Evolutionary conservation across 2,113 vertebrate species (phyloP).

Genomic region (Ovis aries): ARS-UI_Ramb_v3.0 NC_056080.1:127856001-127856500

Average conservation of each 20-base stretch:
- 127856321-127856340: background rate
- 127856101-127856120: background rate
- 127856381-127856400: conserved; percentile 12
- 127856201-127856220: background rate
- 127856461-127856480: conserved; percentile 36
- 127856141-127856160: background rate
- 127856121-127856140: background rate
- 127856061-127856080: background rate
- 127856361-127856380: background rate
- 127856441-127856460: background rate
- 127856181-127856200: background rate
- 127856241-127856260: background rate
- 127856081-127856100: background rate
- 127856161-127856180: background rate
- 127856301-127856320: background rate
- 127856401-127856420: background rate
- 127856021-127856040: background rate
- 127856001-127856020: background rate
- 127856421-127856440: background rate
- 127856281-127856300: background rate
- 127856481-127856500: conserved; percentile 1
- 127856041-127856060: background rate
- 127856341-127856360: background rate
- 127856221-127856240: background rate
- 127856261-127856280: background rate